Base-by-base conservation (phyloP, 2,888 invertebrate species). In the Deladenus siricidicola region DNA sequence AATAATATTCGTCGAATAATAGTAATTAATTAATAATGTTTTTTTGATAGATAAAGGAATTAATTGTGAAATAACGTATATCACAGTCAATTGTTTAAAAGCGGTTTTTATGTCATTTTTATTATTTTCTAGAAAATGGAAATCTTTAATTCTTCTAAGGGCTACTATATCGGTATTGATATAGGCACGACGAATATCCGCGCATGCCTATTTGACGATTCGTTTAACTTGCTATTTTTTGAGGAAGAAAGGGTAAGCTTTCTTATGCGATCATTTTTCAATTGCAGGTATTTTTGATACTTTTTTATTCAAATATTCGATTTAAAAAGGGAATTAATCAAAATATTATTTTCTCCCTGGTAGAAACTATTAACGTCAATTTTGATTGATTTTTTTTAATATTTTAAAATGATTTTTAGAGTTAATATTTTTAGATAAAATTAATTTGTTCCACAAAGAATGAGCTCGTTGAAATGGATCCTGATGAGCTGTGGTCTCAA, bases 131-230 rank as follows among this genome's bases (percentile, higher is more conserved):
- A 47, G n/a, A 19, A 4, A 26, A 24, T 1, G 48, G 21, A 48
- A 14, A 23, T n/a, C 2, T 49, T 8, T 3, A 14, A 8, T n/a
- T 17, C 19, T 3, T 4, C 4, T n/a, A 3, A 26, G 49, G 6
- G 30, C 28, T 62, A 58, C 45, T 58, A 72, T 10, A 55, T 72
- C 1, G 58, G 70, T 3, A 69, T 74, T 8, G 75, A 74, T 55
- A 68, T 75, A 24, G 74, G 75, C 17, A 76, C 75, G 17, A 71
- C 75, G 1, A 73, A 70, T 8, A 71, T 76, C 47, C 56, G 74
- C 21, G 69, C 71, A 14, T 74, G 73, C 48, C 57, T 75, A 6
- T 53, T 1, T 34, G 71, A 71, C 52, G 54, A 54, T 14, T 56
- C 64, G 6, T 68, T 69, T 49, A 49, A 53, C 19, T 55, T 65